Base-by-base conservation (phyloP, 1,140 invertebrate genomes). In the Ceratoteleas bidentatus region DNA sequence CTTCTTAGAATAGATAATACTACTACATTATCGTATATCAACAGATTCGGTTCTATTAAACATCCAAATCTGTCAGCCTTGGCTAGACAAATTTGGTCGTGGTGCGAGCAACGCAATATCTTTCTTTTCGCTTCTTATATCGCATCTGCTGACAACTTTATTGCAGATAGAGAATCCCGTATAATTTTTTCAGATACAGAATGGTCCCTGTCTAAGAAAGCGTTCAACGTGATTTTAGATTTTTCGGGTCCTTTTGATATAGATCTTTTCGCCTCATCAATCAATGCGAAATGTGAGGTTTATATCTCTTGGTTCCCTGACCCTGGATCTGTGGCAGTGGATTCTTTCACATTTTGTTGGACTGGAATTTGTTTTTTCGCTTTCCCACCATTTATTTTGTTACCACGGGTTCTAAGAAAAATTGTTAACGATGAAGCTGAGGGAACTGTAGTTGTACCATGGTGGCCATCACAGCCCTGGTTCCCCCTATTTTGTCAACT, bases 381-480 rank as follows among this genome's bases (percentile, higher is more conserved):
- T 16, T 80, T 81, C 24, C 70, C 60, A 11, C 80, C 79, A 7
- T 87, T 87, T 76, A 64, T 79, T 6, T 36, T 85, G 4, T 80
- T 86, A 54, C 53, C 78, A n/a, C 75, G 70, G 64, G 52, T 61
- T n/a, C 24, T 81, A 43, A 7, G 43, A 15, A 81, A 81, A 57
- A 69, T 82, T 40, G 43, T 66, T 1, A 54, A 54, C 9, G 74
- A 77, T 32, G 45, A 65, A 60, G 69, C 64, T 11, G 33, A 34
- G n/a, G 74, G 68, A 52, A 53, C 14, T 9, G 47, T 83, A 3
- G 24, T 78, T 10, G 45, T 77, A 11, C 68, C 75, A 0, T 64
- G 69, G 43, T 74, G 78, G 70, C 70, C 57, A 0, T 57, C 40
- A 14, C 68, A 80, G 58, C 50, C 62, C 15, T 69, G 64, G 70